These are phyloP conservation scores for Atta texana DNA, from an alignment of 1,140 invertebrate species.

Conservation along the genomic window DNA sequence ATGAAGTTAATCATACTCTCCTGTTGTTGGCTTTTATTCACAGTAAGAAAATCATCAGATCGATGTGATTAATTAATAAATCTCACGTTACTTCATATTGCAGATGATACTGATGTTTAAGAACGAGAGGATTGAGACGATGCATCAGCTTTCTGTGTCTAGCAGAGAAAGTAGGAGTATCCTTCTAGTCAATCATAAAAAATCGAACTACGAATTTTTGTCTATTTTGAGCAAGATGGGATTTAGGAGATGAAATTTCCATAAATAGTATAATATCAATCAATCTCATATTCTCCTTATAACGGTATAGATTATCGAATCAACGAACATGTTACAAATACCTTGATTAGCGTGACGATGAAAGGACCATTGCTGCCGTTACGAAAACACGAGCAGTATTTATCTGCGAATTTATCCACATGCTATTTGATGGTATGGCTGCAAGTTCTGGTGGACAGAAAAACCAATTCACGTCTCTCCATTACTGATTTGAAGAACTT, in stretches of 20 bases:
- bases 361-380: slow-evolving; percentile 86
- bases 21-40: slow-evolving; percentile 80
- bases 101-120: slow-evolving; percentile 89
- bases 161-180: slow-evolving; percentile 70
- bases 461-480: slow-evolving; percentile 12
- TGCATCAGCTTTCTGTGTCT: slow-evolving; percentile 88
- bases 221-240: neutral
- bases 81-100: slow-evolving; percentile 78
- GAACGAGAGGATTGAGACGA: slow-evolving; percentile 88
- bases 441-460: slow-evolving; percentile 76
- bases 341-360: slow-evolving; percentile 83
- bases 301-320: slow-evolving; percentile 83
- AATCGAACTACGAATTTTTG: neutral
- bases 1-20: slow-evolving; percentile 75
- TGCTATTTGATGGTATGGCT: slow-evolving; percentile 86
- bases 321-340: slow-evolving; percentile 73
- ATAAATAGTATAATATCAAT: neutral
- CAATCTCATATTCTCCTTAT: neutral
- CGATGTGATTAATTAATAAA: neutral
- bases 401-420: slow-evolving; percentile 81
- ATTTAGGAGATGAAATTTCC: neutral
- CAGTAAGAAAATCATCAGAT: slow-evolving; percentile 70
- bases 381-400: slow-evolving; percentile 73
- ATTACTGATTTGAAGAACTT: neutral
- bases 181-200: slow-evolving; percentile 16